Evolutionary conservation across 1,140 invertebrate genomes (phyloP), one percentile per base, ranked within the genome.

Genomic region (Grapholita molesta): DNA sequence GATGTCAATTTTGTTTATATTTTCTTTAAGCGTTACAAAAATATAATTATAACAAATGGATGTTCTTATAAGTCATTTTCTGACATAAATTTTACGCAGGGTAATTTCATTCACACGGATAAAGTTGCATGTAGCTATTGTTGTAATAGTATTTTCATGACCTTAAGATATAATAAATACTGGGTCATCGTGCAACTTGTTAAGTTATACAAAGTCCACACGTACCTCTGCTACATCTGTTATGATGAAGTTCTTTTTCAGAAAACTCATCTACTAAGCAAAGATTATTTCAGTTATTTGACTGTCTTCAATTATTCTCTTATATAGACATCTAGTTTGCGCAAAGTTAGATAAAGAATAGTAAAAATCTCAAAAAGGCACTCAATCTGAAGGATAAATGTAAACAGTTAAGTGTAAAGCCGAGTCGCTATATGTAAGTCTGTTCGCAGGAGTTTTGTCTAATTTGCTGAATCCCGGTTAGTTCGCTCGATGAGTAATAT

Each of bases 361-460:
- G 69, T 75, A 69, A 70, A 61, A 52, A 74, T 61, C 68, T 73
- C 48, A 35, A 76, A 68, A 85, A 88, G 82, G 86, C 86, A 89
- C 88, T 89, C 85, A 77, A 75, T 70, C 71, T 79, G 75, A 72
- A 79, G 73, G 68, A 73, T 15, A 64, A 68, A 68, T 64, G 70
- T 70, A 69, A 61, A 35, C 24, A 53, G 35, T 67, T 55, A 70
- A 74, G 67, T 67, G 64, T 52, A 48, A 69, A 70, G 64, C 64
- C 73, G 73, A 77, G 71, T 84, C 71, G 85, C 94, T 95, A 96
- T 93, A 96, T 96, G 92, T 94, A 95, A 82, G 94, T 95, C 91
- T 95, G 95, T 92, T 95, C 95, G 91, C 95, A 95, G 89, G 95
- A 95, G 86, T 95, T 95, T 89, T 95, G 94, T 74, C 94, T 93